A percentile compares a stretch with the other conserved stretches of the same genome.
Evolutionary conservation across 2,888 invertebrate species (phyloP).

Genomic region (Podotricha telesiphe): DNA sequence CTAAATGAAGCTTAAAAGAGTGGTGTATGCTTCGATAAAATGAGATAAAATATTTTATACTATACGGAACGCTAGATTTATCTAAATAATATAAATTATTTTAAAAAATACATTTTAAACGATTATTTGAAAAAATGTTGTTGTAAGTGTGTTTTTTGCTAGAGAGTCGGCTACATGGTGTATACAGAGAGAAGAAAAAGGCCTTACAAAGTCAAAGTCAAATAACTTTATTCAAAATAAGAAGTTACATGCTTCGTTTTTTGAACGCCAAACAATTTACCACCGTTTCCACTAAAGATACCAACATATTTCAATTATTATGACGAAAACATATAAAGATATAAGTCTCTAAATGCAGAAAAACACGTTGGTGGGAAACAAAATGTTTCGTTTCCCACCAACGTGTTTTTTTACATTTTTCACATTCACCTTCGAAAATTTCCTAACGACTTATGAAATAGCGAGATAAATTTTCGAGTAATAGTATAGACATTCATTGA

Average conservation of each 20-base stretch:
- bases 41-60: background rate
- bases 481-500: conserved; percentile 45
- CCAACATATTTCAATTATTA: background rate
- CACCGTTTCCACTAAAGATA: no score
- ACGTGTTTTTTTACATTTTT: conserved; percentile 30
- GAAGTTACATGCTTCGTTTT: no score
- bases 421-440: conserved; percentile 28
- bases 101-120: no score
- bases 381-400: conserved; percentile 24
- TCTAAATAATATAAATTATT: background rate
- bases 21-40: background rate
- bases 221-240: no score
- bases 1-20: conserved; percentile 16
- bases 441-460: conserved; percentile 41
- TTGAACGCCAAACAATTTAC: no score
- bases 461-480: conserved; percentile 42
- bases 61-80: background rate
- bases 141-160: no score
- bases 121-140: no score
- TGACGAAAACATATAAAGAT: background rate
- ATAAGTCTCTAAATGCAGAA: background rate
- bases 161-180: no score
- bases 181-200: no score
- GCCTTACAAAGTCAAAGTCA: no score
- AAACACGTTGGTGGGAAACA: no score